These are phyloP conservation scores for Ochotona princeps DNA, from an alignment of 2,113 vertebrate genomes.

Conservation along the genomic window DNA sequence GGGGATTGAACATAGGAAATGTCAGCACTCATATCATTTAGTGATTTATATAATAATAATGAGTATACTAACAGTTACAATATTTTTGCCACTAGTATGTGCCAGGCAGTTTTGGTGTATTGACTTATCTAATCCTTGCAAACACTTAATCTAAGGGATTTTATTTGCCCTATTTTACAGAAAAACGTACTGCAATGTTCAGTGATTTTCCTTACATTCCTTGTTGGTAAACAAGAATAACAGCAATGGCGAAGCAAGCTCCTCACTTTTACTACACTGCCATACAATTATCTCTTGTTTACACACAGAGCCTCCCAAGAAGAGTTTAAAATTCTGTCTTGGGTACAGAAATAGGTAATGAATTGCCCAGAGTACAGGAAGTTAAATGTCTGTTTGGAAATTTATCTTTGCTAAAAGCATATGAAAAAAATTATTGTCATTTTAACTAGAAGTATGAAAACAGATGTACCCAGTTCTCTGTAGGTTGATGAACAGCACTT, in stretches of 20 bases:
- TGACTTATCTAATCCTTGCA: background rate
- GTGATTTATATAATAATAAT: background rate
- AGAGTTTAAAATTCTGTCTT: background rate
- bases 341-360: background rate
- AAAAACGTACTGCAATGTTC: background rate
- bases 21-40: background rate
- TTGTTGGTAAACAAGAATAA: background rate
- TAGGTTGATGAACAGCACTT: background rate
- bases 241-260: background rate
- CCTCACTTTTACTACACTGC: background rate
- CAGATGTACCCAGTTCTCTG: background rate
- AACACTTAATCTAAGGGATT: background rate
- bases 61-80: background rate
- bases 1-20: background rate
- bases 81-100: background rate
- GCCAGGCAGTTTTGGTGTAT: background rate
- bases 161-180: background rate
- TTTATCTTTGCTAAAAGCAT: constrained; percentile 6
- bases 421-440: constrained; percentile 47
- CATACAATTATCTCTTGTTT: background rate
- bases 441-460: constrained; percentile 46
- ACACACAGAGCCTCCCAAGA: background rate
- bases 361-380: background rate
- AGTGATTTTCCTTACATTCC: background rate
- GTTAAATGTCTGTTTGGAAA: background rate